Evolutionary conservation across 2,113 vertebrate genomes (phyloP), one percentile per base, ranked within the genome.

Genomic region (Grantiella picta): DNA sequence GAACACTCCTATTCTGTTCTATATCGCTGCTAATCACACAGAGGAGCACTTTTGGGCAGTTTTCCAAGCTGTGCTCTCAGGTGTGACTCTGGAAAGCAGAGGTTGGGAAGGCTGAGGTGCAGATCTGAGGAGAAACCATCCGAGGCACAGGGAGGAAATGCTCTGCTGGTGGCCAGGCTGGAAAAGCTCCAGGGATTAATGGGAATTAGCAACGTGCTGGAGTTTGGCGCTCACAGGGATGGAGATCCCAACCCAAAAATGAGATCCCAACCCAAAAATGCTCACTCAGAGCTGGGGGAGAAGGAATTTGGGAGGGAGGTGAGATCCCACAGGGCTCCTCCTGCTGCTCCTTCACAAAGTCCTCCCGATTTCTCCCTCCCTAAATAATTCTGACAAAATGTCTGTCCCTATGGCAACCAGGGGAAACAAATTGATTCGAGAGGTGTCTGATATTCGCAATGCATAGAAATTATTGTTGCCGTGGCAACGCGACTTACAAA

Each of bases 401-500:
- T 93, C 93, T 95, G 93, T 94, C 75, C 3, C 88, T 20, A 79
- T 77, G 90, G 95, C 90, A 90, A 86, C 91, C 36, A 38, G 79
- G 92, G 82, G 56, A 92, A 96, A 96, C 92, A 96, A 96, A 96
- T 81, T 77, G 94, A 71, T 84, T 91, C 2, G 31, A 94, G 90
- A 86, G 87, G 94, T 72, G 79, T 54, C 86, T 83, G 93, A 85
- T 92, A 90, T 49, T 65, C 2, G 44, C 10, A 61, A 75, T 11
- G 83, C 95, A 95, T 86, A 38, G 83, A 68, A 91, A 94, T 89
- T 64, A 82, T 22, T 14, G 95, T 96, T 78, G 70, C 94, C 22
- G 5, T 7, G 93, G 71, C 83, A 45, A 96, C 20, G 0, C 5
- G 63, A 57, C 47, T 83, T 64, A 28, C 73, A 78, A 81, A 89